phyloP scores from a whole-genome alignment of 2,113 vertebrate genomes.

The Riparia riparia region DNA sequence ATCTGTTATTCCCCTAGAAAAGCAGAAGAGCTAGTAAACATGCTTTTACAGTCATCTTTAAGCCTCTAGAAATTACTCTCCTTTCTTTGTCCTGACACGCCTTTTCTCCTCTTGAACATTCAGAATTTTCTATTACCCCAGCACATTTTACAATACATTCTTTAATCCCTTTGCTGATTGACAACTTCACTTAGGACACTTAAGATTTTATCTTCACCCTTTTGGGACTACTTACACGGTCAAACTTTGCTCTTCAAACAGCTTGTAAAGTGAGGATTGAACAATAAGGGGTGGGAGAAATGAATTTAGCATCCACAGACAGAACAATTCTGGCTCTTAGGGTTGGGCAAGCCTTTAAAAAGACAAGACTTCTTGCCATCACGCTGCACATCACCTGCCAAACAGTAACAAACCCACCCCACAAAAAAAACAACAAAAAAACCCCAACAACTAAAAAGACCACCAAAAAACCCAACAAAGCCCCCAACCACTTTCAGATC shows the following conservation, averaged over 20 bases:
- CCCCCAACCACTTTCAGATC: background rate
- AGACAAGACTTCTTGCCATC: background rate
- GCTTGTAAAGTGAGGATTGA: background rate
- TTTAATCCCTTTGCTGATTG: background rate
- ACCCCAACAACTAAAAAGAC: background rate
- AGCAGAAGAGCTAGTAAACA: background rate
- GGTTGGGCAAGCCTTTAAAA: background rate
- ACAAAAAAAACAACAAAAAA: background rate
- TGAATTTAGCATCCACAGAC: background rate
- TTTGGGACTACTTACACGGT: background rate
- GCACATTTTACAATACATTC: background rate
- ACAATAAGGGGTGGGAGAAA: background rate
- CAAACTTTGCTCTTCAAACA: background rate
- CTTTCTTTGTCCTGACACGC: background rate
- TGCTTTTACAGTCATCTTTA: background rate
- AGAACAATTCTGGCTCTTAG: background rate
- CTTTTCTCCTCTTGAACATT: background rate
- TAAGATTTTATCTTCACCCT: background rate
- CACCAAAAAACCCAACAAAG: fast-evolving
- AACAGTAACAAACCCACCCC: background rate
- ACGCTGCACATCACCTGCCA: background rate
- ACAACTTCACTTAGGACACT: background rate
- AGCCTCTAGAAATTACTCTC: background rate
- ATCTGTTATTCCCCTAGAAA: background rate
- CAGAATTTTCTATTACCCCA: background rate